Evolutionary conservation across 2,888 invertebrate species (phyloP), one percentile per base, ranked within the genome.

Genomic region (Apocheima hispidaria): DNA sequence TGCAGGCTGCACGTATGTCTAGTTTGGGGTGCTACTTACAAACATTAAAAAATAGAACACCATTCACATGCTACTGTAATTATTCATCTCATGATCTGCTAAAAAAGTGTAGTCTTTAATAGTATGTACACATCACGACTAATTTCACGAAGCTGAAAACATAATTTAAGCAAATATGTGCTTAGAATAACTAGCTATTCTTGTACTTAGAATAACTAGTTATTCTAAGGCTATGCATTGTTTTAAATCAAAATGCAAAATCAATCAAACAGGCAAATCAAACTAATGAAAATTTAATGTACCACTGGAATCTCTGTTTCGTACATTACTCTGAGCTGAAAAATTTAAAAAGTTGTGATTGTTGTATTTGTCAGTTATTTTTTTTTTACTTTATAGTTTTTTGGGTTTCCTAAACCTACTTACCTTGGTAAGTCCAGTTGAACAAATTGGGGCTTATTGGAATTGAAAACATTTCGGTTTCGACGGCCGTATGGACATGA

Each of bases 391-490:
- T n/a, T n/a, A n/a, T n/a, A n/a, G n/a, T n/a, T n/a, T n/a, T n/a
- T n/a, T n/a, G n/a, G n/a, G n/a, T 33, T 12, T 33, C 12, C 2
- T 18, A 20, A 40, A n/a, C 21, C 1, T 46, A 20, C 35, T 4
- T 86, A 95, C 95, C 95, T 92, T 95, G 94, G 73, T 94, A 94
- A 9, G 95, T 96, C 97, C 97, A 97, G 82, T 97, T 96, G 81
- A 97, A 97, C 79, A 96, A 93, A 70, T 94, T 93, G 0, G 97
- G 96, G 68, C 95, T 95, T 77, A 97, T 94, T 70, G 95, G 95
- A 79, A 96, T 95, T 33, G 96, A 94, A 87, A 97, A 97, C 79
- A 97, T 95, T 90, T 97, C 96, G 0, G 96, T 95, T 84, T 94
- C 94, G 40, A 94, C 87, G 10, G 95, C 94, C 83, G 94, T 94